These are phyloP conservation scores for Tiphia femorata DNA, from an alignment of 2,888 invertebrate genomes.

Conservation along the genomic window DNA sequence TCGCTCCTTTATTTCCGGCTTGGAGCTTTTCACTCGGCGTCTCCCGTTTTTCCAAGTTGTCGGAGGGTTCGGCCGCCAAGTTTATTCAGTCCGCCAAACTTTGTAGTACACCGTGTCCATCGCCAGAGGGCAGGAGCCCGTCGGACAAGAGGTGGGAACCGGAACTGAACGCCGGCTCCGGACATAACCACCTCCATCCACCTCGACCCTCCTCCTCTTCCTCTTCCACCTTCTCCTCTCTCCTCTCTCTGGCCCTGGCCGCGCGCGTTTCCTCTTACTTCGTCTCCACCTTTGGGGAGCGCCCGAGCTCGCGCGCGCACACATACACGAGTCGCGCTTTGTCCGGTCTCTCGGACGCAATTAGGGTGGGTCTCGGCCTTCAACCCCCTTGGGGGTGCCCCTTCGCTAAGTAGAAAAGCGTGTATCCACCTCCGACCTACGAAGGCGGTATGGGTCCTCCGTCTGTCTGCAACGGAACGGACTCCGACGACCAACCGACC, in stretches of 20 bases:
- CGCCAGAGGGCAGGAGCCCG: slow-evolving; percentile 66
- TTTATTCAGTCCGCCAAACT: slow-evolving; percentile 69
- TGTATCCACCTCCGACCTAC: slow-evolving; percentile 62
- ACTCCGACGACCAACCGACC: slow-evolving; percentile 18
- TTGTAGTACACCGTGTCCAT: slow-evolving; percentile 68
- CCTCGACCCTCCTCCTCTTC: slow-evolving; percentile 5
- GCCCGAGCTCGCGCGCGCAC: slow-evolving; percentile 43
- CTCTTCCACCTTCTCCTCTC: slow-evolving; percentile 4
- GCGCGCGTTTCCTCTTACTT: not conserved
- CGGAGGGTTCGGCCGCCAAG: slow-evolving; percentile 58
- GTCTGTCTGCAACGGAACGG: slow-evolving; percentile 44
- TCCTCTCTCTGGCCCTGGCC: not conserved
- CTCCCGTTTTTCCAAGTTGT: slow-evolving; percentile 54
- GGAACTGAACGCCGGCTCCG: slow-evolving; percentile 63
- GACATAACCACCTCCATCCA: slow-evolving; percentile 58
- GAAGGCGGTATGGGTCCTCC: slow-evolving; percentile 53
- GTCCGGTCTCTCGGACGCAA: slow-evolving; percentile 69
- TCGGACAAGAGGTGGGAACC: slow-evolving; percentile 57
- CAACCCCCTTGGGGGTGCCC: slow-evolving; percentile 60
- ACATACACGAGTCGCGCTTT: slow-evolving; percentile 66
- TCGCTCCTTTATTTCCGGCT: slow-evolving; percentile 38
- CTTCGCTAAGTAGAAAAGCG: slow-evolving; percentile 68
- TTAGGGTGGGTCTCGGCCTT: slow-evolving; percentile 67
- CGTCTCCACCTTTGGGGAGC: slow-evolving; percentile 10
- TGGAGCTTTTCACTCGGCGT: slow-evolving; percentile 42